Evolutionary conservation across 2,888 invertebrate species (phyloP).

Genomic region (Ormyrus nitidulus): DNA sequence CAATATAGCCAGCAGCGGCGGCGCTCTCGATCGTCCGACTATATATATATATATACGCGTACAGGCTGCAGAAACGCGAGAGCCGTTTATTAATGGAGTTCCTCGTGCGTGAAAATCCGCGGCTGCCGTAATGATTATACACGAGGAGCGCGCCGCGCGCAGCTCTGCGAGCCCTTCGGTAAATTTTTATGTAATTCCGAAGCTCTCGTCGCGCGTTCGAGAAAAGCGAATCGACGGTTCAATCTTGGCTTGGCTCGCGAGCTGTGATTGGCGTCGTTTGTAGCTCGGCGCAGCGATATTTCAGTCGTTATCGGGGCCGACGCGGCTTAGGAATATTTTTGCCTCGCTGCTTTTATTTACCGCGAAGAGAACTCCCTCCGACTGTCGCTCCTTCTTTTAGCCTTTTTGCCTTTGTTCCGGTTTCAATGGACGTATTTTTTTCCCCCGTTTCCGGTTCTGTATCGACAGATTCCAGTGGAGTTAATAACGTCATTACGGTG

Average conservation of each 20-base stretch:
- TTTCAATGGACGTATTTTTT: too few species aligned
- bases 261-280: constrained; percentile 20
- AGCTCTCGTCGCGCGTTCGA: neutral
- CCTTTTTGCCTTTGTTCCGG: too few species aligned
- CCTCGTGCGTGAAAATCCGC: constrained; percentile 34
- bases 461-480: too few species aligned
- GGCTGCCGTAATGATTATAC: constrained; percentile 25
- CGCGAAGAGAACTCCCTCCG: too few species aligned
- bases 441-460: too few species aligned
- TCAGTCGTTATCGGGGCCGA: neutral
- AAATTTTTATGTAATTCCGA: neutral
- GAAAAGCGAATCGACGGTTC: too few species aligned
- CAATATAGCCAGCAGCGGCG: too few species aligned
- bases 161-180: neutral
- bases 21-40: neutral
- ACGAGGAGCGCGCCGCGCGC: too few species aligned
- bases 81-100: constrained; percentile 50
- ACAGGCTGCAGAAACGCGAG: neutral
- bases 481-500: too few species aligned
- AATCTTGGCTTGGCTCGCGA: neutral
- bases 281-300: neutral
- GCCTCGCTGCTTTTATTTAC: too few species aligned
- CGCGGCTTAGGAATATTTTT: too few species aligned
- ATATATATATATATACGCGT: neutral
- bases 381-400: too few species aligned